phyloP scores from a whole-genome alignment of 2,113 vertebrate species.

The Saguinus imperator region DNA sequence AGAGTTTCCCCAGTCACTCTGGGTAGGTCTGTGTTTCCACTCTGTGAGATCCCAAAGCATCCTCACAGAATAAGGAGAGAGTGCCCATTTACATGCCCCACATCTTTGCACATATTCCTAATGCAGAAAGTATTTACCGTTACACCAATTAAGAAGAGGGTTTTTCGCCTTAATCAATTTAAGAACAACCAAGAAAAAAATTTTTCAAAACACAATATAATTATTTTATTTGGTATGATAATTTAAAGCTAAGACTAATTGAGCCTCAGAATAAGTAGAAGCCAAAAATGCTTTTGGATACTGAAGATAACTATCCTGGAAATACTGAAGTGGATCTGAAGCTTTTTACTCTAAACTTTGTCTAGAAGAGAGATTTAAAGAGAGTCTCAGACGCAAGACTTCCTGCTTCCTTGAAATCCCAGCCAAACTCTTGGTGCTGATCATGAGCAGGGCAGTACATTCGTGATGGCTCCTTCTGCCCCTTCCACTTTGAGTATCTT shows the following conservation, averaged over 20 bases:
- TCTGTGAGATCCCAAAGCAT: not conserved
- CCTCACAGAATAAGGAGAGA: not conserved
- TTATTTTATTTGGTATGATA: not conserved
- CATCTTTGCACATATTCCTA: not conserved
- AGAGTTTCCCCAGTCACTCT: not conserved
- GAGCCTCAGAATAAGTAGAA: not conserved
- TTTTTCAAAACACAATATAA: not conserved
- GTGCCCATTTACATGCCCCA: not conserved
- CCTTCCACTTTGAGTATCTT: not conserved
- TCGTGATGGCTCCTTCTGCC: not conserved
- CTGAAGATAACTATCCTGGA: not conserved
- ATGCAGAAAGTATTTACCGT: not conserved
- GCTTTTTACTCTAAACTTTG: not conserved
- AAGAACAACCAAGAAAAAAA: not conserved
- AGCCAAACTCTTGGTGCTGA: not conserved
- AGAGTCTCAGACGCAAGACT: not conserved
- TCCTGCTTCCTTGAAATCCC: not conserved
- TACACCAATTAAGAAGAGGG: not conserved
- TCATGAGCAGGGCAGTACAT: accelerated
- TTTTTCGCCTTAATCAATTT: not conserved
- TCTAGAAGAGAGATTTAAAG: not conserved
- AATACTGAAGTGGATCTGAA: not conserved
- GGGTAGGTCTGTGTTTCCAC: too few species aligned
- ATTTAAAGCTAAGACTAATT: not conserved
- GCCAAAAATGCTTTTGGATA: not conserved